Evolutionary conservation across 2,888 invertebrate species (phyloP).

Genomic region (Monochamus alternatus): DNA sequence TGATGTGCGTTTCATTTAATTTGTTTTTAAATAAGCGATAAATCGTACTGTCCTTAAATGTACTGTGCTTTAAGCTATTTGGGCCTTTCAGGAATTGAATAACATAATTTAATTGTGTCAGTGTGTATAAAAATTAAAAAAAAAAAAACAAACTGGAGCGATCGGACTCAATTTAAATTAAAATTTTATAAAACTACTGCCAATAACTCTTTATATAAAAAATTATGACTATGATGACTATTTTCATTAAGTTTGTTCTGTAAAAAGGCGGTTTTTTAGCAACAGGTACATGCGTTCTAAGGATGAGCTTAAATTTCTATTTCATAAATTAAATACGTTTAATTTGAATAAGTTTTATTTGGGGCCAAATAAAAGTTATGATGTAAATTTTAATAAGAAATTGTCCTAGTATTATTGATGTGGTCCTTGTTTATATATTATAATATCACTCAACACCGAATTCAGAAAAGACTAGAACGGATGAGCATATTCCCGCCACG

Average conservation of each 20-base stretch:
- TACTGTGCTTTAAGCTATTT: conserved; percentile 33
- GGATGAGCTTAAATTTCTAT: conserved; percentile 7
- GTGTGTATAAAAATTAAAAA: conserved; percentile 36
- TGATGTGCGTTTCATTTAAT: not conserved
- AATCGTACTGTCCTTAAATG: conserved; percentile 26
- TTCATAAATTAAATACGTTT: conserved; percentile 11
- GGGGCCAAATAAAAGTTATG: conserved; percentile 43
- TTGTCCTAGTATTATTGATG: conserved; percentile 6
- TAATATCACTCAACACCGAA: too few species aligned
- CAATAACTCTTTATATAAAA: conserved; percentile 60
- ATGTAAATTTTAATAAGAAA: conserved; percentile 27
- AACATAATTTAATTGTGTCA: conserved; percentile 47
- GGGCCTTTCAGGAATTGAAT: conserved; percentile 67
- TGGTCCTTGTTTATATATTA: too few species aligned
- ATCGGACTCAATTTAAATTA: conserved; percentile 42
- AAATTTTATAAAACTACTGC: conserved; percentile 65
- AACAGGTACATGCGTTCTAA: conserved; percentile 3
- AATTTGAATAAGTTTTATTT: conserved; percentile 36
- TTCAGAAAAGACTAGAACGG: too few species aligned
- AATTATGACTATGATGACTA: conserved; percentile 31
- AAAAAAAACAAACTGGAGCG: not conserved
- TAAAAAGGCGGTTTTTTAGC: conserved; percentile 31
- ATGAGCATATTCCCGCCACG: too few species aligned
- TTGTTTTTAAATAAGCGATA: not conserved
- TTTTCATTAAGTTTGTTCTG: conserved; percentile 22